A percentile compares a stretch with the other conserved stretches of the same genome.
Evolutionary conservation across 2,888 invertebrate species (phyloP).

Genomic region (Hydraecia micacea): DNA sequence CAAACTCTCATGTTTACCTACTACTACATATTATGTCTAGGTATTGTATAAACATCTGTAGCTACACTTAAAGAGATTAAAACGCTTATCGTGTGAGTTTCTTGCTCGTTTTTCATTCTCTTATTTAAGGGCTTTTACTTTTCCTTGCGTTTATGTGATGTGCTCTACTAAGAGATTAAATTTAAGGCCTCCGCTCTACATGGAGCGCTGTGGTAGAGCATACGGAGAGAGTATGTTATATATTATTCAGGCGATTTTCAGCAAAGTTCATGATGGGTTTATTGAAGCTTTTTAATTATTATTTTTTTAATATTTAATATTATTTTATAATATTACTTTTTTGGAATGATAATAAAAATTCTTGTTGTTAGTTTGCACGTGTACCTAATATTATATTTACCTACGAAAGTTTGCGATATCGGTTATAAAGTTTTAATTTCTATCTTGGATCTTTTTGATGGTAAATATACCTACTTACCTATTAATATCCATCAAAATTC

Average conservation of each 20-base stretch:
- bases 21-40: constrained; percentile 1
- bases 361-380: not conserved
- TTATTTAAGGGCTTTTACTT: constrained; percentile 85
- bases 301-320: not conserved
- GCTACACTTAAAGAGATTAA: constrained; percentile 87
- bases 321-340: not conserved
- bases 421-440: not conserved
- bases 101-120: constrained; percentile 86
- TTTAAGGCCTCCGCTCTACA: constrained; percentile 71
- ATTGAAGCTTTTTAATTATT: constrained; percentile 5
- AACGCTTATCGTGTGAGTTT: constrained; percentile 85
- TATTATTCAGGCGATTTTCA: constrained; percentile 51
- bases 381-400: not conserved
- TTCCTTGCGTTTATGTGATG: constrained; percentile 81
- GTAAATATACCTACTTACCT: not conserved
- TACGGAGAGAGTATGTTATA: constrained; percentile 32
- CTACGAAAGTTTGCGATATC: not conserved
- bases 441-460: not conserved
- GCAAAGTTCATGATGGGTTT: constrained; percentile 5
- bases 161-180: constrained; percentile 84
- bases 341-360: not conserved
- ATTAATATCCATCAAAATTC: not conserved
- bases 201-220: constrained; percentile 44
- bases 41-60: constrained; percentile 62
- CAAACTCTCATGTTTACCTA: constrained; percentile 21